A percentile compares a stretch with the other conserved stretches of the same genome.
Evolutionary conservation across 2,888 invertebrate species (phyloP).

Genomic region (Suillia variegata): DNA sequence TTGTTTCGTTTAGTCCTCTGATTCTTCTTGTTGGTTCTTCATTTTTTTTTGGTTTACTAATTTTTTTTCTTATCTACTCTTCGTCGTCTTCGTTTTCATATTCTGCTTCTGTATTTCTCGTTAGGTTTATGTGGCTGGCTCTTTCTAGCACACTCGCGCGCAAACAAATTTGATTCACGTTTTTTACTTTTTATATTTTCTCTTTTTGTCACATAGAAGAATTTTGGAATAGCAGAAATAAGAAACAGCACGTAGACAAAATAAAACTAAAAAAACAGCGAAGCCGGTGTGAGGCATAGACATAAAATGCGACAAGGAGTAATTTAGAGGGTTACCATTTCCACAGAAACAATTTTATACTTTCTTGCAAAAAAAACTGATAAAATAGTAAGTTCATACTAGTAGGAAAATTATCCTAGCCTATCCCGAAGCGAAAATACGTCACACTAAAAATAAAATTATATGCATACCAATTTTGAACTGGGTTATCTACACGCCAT

Average conservation of each 20-base stretch:
- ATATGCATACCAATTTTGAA: too few species aligned
- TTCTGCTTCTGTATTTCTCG: constrained; percentile 9
- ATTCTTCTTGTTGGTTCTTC: constrained; percentile 1
- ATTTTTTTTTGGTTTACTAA: constrained; percentile 21
- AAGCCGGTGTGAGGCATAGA: constrained; percentile 25
- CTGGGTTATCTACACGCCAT: too few species aligned
- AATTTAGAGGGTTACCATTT: neutral
- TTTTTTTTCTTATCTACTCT: constrained; percentile 8
- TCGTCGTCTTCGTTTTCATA: constrained; percentile 18
- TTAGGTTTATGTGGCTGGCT: neutral
- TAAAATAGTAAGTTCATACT: neutral
- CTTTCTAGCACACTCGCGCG: constrained; percentile 2
- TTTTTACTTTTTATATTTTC: constrained; percentile 8
- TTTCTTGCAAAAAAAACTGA: constrained; percentile 4
- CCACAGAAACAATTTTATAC: neutral
- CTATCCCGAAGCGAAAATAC: too few species aligned
- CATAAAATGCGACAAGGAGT: neutral
- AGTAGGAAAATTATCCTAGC: neutral
- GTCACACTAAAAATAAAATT: neutral
- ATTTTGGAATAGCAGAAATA: constrained; percentile 16
- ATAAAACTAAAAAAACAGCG: too few species aligned
- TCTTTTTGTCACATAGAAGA: constrained; percentile 1
- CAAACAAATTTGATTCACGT: neutral
- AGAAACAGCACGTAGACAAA: constrained; percentile 23
- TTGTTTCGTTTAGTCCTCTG: neutral